Evolutionary conservation across 2,888 invertebrate species (phyloP), one percentile per base, ranked within the genome.

Genomic region (Maniola hyperantus): DNA sequence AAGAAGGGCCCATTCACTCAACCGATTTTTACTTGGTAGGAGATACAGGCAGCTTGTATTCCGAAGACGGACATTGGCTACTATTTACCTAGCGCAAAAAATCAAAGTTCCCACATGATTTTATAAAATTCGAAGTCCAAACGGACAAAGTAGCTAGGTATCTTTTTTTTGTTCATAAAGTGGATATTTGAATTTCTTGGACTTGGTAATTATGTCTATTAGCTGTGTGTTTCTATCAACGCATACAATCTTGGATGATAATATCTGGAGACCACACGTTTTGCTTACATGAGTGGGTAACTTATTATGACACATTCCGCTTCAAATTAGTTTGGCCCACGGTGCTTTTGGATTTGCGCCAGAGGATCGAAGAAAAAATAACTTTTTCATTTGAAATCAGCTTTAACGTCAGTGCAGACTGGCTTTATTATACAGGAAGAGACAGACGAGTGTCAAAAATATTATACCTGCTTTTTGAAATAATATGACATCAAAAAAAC

Each of bases 271-370:
- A 81, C 73, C 73, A 74, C 72, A 78, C 78, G 76, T 78, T 83
- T 79, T 76, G 74, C 79, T 81, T 80, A 82, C 81, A 80, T 79
- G 81, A 79, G 84, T 79, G 76, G 79, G 79, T 82, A 76, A 81
- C 80, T 81, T 87, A 84, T 85, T 87, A 87, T 87, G 87, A 89
- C 87, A 88, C 85, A 85, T 86, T 85, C 86, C 81, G 78, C 83
- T 86, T 85, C 79, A 84, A 91, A 89, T 90, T 86, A 87, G 88
- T 83, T 73, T 80, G 79, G 77, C 82, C 81, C 83, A 83, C 84
- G 82, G 77, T 83, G 76, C 73, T 73, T 77, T 87, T 92, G 91
- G 91, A 85, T 71, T 65, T 64, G 58, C 68, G 88, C 91, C 91
- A 91, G 83, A 72, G 72, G 76, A 81, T 80, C 71, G 70, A 69